Evolutionary conservation across 2,797 vertebrate species (phyloP), one percentile per base, ranked within the genome.

Genomic region (Dryobates pubescens): DNA sequence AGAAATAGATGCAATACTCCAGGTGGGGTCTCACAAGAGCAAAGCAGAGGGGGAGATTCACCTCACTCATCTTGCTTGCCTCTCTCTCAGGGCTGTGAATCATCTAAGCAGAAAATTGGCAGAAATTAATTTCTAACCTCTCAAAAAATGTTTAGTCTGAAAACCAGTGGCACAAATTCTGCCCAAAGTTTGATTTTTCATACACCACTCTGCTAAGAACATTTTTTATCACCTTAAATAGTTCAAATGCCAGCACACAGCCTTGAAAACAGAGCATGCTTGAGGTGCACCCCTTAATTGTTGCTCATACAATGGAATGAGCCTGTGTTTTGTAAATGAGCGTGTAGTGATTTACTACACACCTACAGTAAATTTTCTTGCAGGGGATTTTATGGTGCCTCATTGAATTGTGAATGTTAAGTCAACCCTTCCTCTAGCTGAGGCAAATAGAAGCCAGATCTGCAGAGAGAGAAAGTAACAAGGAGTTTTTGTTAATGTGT

Each of bases 361-460:
- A 78, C 82, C 89, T 86, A 49, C 94, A 93, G 94, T 96, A 96
- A 96, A 95, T 94, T 95, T 93, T 95, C 87, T 93, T 94, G 85
- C 4, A 20, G 86, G 91, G 51, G 83, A 76, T 96, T 96, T 96
- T 95, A 95, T 94, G 83, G 70, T 92, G 90, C 92, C 91, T 94
- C 51, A 81, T 80, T 96, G 91, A 95, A 94, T 80, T 45, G 88
- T 93, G 94, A 95, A 95, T 17, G 87, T 90, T 81, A 94, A 95
- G 86, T 89, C 94, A 94, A 96, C 88, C 93, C 95, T 95, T 95
- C 93, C 84, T 96, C 20, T 82, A 94, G 90, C 95, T 6, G 92
- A 90, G 87, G 92, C 59, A 96, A 95, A 96, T 96, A 61, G 90
- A 96, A 96, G 95, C 94, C 95, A 96, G 96, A 91, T 95, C 91